Evolutionary conservation across 92 coral and sea anemone species (phyloP).

Genomic region (Epizoanthus scotinus): DNA sequence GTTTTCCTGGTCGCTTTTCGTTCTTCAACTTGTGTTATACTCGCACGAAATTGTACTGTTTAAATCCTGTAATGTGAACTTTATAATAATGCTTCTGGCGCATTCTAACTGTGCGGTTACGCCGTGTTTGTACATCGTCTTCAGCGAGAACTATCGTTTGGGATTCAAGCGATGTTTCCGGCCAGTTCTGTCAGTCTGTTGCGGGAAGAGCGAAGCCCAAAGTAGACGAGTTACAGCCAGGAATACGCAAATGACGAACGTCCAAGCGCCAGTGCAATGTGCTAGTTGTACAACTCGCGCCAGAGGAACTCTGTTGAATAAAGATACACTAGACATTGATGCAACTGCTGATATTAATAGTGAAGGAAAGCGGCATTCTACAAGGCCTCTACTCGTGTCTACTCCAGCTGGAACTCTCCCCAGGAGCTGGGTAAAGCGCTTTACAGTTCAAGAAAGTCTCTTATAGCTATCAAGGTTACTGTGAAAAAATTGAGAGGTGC

Average conservation of each 20-base stretch:
- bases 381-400: background rate
- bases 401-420: constrained; percentile 14
- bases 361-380: background rate
- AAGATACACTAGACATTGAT: too few species aligned
- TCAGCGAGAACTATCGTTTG: constrained; percentile 34
- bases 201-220: background rate
- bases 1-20: constrained; percentile 30
- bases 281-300: background rate
- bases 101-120: constrained; percentile 36
- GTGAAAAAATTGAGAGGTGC: too few species aligned
- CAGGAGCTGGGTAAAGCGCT: background rate
- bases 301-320: background rate
- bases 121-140: constrained; percentile 14
- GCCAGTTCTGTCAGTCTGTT: background rate
- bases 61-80: constrained; percentile 31
- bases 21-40: constrained; percentile 25
- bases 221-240: background rate
- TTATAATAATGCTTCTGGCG: constrained; percentile 22
- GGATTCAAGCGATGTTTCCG: constrained; percentile 7
- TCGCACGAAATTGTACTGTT: constrained; percentile 26
- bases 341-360: too few species aligned
- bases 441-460: background rate
- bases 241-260: background rate
- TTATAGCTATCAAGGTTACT: background rate
- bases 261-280: background rate